phyloP scores from a whole-genome alignment of 2,113 vertebrate species.

The Bos indicus region DNA sequence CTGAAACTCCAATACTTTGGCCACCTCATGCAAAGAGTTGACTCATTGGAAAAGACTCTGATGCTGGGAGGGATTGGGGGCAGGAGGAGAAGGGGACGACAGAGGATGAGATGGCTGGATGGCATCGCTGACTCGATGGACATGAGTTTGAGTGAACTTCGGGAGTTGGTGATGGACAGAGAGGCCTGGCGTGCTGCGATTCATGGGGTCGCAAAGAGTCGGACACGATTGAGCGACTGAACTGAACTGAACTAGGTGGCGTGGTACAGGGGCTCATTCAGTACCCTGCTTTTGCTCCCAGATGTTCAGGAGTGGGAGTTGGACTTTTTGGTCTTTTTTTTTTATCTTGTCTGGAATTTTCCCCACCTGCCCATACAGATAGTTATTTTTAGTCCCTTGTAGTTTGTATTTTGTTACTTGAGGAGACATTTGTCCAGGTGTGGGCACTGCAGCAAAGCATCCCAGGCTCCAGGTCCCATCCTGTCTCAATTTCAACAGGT shows the following conservation, averaged over 20 bases:
- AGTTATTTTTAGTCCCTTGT: not conserved
- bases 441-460: not conserved
- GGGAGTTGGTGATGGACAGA: too few species aligned
- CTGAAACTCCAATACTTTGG: too few species aligned
- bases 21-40: too few species aligned
- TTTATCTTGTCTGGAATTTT: not conserved
- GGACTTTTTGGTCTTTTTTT: not conserved
- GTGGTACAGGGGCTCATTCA: not conserved
- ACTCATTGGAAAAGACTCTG: too few species aligned
- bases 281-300: not conserved
- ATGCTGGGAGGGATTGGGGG: too few species aligned
- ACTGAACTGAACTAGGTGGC: too few species aligned
- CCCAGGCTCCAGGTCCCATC: not conserved
- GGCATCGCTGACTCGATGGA: fast-evolving
- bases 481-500: not conserved
- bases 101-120: too few species aligned
- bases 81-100: too few species aligned
- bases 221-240: too few species aligned
- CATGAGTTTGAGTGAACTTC: too few species aligned
- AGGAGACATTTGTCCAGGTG: not conserved
- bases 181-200: fast-evolving
- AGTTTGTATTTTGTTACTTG: not conserved
- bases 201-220: fast-evolving
- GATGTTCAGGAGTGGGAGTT: not conserved
- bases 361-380: not conserved